phyloP scores from a whole-genome alignment of 2,113 vertebrate species.

The Corydoras sp. region DNA sequence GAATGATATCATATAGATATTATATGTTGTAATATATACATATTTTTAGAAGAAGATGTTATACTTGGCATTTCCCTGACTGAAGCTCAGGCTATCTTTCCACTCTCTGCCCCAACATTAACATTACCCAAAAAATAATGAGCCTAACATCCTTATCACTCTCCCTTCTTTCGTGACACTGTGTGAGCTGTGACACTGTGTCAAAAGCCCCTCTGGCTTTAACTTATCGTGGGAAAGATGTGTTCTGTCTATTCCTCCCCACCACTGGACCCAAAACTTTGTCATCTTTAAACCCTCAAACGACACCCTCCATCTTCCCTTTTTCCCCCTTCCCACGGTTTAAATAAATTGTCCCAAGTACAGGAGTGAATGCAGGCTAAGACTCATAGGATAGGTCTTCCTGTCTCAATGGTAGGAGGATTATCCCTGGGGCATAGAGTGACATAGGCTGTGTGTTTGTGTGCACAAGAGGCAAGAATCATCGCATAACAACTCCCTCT shows the following conservation, averaged over 20 bases:
- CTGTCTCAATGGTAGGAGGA: slow-evolving; percentile 47
- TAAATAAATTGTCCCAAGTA: slow-evolving; percentile 67
- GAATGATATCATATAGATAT: too few relatives aligned
- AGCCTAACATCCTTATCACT: slow-evolving; percentile 35
- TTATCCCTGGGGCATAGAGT: slow-evolving; percentile 43
- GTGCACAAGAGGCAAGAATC: not conserved
- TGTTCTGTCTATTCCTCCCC: slow-evolving; percentile 22
- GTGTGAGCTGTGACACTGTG: slow-evolving; percentile 14
- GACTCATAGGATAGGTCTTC: slow-evolving; percentile 59
- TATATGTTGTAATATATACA: too few relatives aligned
- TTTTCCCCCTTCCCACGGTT: slow-evolving; percentile 58
- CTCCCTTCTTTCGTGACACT: slow-evolving; percentile 36
- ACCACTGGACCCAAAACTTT: slow-evolving; percentile 56
- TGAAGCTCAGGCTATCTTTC: slow-evolving; percentile 33
- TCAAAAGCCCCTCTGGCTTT: slow-evolving; percentile 29
- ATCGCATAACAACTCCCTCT: slow-evolving; percentile 51
- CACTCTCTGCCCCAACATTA: slow-evolving; percentile 38
- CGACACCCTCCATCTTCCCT: slow-evolving; percentile 54
- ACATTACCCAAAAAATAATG: slow-evolving; percentile 46
- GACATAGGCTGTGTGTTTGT: slow-evolving; percentile 21
- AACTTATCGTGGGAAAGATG: slow-evolving; percentile 46
- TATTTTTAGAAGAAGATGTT: too few relatives aligned
- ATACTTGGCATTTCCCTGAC: not conserved
- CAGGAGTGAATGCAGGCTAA: slow-evolving; percentile 54
- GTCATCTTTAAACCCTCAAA: slow-evolving; percentile 73